phyloP scores from a whole-genome alignment of 2,888 invertebrate species.

The Geophilus truncorum region DNA sequence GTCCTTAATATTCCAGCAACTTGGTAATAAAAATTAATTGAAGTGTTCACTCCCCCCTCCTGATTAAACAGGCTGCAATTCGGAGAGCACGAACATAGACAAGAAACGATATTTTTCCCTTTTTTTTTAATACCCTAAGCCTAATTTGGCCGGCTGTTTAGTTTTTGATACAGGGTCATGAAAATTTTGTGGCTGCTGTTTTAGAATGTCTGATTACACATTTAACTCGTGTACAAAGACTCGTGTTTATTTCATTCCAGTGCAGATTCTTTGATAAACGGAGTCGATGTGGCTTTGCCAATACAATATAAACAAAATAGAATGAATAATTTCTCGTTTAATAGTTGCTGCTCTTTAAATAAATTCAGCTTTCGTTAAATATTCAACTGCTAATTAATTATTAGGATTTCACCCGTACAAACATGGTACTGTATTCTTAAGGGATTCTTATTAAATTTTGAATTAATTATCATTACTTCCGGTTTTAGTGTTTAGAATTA shows the following conservation, averaged over 20 bases:
- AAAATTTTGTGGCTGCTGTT: constrained; percentile 1
- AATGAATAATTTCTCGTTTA: too few species aligned
- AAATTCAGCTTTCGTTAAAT: too few species aligned
- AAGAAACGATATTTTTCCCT: constrained; percentile 17
- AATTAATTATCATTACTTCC: too few species aligned
- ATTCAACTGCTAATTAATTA: too few species aligned
- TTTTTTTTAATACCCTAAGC: neutral
- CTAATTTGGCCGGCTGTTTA: constrained; percentile 5
- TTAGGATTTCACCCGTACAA: too few species aligned
- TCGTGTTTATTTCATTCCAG: neutral
- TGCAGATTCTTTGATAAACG: neutral
- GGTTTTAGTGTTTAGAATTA: too few species aligned
- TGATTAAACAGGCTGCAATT: neutral
- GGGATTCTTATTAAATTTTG: too few species aligned
- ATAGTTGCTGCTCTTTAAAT: neutral
- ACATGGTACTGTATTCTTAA: too few species aligned
- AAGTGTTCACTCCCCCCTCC: constrained; percentile 8
- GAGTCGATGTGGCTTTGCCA: neutral
- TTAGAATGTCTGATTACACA: neutral
- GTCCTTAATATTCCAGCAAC: constrained; percentile 16
- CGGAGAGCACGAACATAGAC: neutral
- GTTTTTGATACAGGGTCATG: neutral
- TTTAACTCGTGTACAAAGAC: neutral
- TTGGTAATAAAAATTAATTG: constrained; percentile 18
- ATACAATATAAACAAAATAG: neutral